Percentiles rank a stretch among this genome's conserved stretches.
These are phyloP conservation scores for Poecilia gillii DNA, from an alignment of 2,797 vertebrate genomes.

Conservation along the genomic window DNA sequence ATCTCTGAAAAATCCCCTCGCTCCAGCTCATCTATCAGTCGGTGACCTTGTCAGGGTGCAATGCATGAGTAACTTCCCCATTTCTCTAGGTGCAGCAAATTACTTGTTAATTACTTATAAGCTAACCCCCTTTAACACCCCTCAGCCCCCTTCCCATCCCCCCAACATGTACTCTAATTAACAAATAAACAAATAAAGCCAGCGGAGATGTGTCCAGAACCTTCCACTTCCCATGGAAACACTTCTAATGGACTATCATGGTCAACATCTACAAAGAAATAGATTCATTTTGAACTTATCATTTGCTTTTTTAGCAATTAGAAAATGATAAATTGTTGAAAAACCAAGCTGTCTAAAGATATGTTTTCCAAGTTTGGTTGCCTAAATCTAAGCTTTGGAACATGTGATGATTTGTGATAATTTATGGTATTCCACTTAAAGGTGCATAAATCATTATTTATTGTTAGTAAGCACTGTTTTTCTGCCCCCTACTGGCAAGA, in stretches of 20 bases:
- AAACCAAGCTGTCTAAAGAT: neutral
- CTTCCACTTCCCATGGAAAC: slow-evolving; percentile 3
- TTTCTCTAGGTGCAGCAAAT: slow-evolving; percentile 70
- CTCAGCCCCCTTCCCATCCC: neutral
- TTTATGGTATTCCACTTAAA: neutral
- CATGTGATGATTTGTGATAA: neutral
- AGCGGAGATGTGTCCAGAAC: slow-evolving; percentile 1
- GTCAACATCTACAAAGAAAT: slow-evolving; percentile 5
- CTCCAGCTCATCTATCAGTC: slow-evolving; percentile 81
- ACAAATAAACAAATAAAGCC: slow-evolving; percentile 59
- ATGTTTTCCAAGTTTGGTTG: neutral
- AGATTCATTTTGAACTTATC: neutral
- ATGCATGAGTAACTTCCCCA: slow-evolving; percentile 76
- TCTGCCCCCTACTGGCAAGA: neutral
- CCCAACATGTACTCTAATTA: slow-evolving; percentile 29
- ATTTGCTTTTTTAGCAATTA: slow-evolving; percentile 1
- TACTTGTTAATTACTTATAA: slow-evolving; percentile 73
- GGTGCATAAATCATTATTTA: neutral
- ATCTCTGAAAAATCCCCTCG: slow-evolving; percentile 74
- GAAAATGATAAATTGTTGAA: neutral
- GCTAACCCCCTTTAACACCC: slow-evolving; percentile 28
- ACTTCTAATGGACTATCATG: slow-evolving; percentile 15
- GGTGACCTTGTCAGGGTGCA: slow-evolving; percentile 80
- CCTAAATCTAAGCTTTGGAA: neutral
- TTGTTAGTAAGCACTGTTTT: neutral